phyloP scores from a whole-genome alignment of 2,888 invertebrate genomes.

The Drosophila greeni region DNA sequence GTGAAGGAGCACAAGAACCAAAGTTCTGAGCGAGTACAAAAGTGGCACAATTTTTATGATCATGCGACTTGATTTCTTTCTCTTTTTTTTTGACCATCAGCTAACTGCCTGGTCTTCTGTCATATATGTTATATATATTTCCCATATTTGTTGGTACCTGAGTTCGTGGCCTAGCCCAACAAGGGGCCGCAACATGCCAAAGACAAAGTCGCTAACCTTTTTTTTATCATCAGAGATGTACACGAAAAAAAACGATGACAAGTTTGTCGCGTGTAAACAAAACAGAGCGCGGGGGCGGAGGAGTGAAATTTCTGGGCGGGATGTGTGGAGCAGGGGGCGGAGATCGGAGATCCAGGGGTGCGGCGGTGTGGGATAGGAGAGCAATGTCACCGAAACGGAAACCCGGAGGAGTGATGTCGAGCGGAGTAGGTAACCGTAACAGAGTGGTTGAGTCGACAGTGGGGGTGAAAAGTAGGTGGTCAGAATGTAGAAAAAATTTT shows the following conservation, averaged over 20 bases:
- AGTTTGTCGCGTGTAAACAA: slow-evolving; percentile 73
- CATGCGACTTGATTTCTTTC: slow-evolving; percentile 48
- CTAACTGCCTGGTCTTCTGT: neutral
- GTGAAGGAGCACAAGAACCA: slow-evolving; percentile 15
- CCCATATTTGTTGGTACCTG: slow-evolving; percentile 35
- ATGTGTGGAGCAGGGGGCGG: slow-evolving; percentile 3
- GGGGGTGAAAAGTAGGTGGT: slow-evolving; percentile 19
- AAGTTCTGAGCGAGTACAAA: slow-evolving; percentile 14
- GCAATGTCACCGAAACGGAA: slow-evolving; percentile 59
- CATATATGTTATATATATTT: slow-evolving; percentile 5
- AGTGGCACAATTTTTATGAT: slow-evolving; percentile 63
- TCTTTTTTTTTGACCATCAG: slow-evolving; percentile 9
- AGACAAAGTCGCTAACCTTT: slow-evolving; percentile 68
- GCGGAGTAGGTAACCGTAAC: slow-evolving; percentile 27
- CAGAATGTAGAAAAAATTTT: neutral
- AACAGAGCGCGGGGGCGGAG: slow-evolving; percentile 62
- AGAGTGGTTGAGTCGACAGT: slow-evolving; percentile 47
- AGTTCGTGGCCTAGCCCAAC: slow-evolving; percentile 61
- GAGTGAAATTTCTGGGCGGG: slow-evolving; percentile 5
- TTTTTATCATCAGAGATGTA: slow-evolving; percentile 49
- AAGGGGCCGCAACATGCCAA: slow-evolving; percentile 47
- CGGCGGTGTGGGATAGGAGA: slow-evolving; percentile 14
- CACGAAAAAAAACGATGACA: slow-evolving; percentile 56
- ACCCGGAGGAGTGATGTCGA: slow-evolving; percentile 52
- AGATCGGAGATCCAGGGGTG: slow-evolving; percentile 3